Evolutionary conservation across 2,797 vertebrate genomes (phyloP), one percentile per base, ranked within the genome.

Genomic region (Silurus aristotelis): DNA sequence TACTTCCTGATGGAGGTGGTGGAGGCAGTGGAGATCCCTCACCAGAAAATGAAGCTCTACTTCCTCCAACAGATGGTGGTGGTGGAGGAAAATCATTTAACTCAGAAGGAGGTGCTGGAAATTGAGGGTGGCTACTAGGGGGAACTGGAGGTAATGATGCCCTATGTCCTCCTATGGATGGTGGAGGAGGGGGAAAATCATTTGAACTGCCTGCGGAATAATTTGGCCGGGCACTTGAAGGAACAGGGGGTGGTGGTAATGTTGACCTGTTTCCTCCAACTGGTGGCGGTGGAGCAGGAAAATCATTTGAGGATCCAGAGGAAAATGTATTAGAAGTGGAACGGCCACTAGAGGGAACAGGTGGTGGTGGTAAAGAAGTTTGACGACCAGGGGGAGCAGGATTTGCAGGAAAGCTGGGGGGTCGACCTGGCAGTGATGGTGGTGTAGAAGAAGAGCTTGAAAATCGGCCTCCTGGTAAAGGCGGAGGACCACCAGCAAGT

Each of bases 301-400:
- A 95, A 52, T 96, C 95, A 12, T 88, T 64, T 38, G 84, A 73
- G 52, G 76, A 25, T 31, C 38, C 72, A 1, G 85, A 13, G 0
- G 95, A 96, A 3, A 95, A 92, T 0, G 96, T 95, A 0, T 96
- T 96, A n/a, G 96, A 92, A 0, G 95, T 95, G 3, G 96, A 96
- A 17, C 96, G 92, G 75, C 93, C 94, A 22, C 94, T 93, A 92
- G 91, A 83, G 72, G 93, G 43, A 80, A 93, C 43, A 89, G 88
- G 14, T 20, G 95, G 87, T 0, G 94, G 95, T 1, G 93, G 56
- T 8, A 90, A 46, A 76, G 90, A 77, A 0, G 91, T 72, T 81
- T 67, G 83, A 46, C 88, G 78, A 27, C 84, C 58, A 66, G 68
- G 46, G 22, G 76, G 60, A 55, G 92, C 3, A 92, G 92, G 19